Conservation (phyloP, 2,888 invertebrate species). For the Chrysolina americana region DNA sequence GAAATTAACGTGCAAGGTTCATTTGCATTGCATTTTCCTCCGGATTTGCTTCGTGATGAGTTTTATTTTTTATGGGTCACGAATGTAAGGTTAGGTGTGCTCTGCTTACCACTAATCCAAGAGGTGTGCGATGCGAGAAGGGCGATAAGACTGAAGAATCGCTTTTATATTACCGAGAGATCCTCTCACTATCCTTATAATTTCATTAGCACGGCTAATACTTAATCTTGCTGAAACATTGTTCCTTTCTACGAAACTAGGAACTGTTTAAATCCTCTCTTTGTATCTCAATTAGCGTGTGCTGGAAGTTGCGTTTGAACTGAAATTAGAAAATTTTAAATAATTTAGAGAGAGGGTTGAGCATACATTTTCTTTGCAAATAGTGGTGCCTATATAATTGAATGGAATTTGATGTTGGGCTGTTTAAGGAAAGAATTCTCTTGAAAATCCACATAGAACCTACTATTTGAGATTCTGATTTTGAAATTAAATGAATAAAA, state of each 20-base stretch:
- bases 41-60: slow-evolving; percentile 62
- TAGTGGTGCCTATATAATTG: background rate
- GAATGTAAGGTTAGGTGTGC: slow-evolving; percentile 43
- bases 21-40: slow-evolving; percentile 62
- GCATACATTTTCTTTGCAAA: background rate
- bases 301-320: slow-evolving; percentile 26
- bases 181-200: slow-evolving; percentile 55
- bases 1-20: slow-evolving; percentile 60
- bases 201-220: slow-evolving; percentile 59
- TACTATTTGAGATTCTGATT: too few relatives aligned
- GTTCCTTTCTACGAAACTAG: slow-evolving; percentile 49
- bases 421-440: background rate
- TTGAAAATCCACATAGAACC: too few relatives aligned
- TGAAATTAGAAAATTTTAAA: slow-evolving; percentile 2
- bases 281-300: slow-evolving; percentile 46
- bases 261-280: slow-evolving; percentile 50
- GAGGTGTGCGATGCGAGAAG: slow-evolving; percentile 46
- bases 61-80: slow-evolving; percentile 61
- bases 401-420: background rate
- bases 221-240: slow-evolving; percentile 56
- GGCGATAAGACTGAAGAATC: slow-evolving; percentile 49
- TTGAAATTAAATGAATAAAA: too few relatives aligned
- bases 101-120: slow-evolving; percentile 50
- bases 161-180: slow-evolving; percentile 53
- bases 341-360: background rate